phyloP scores from a whole-genome alignment of 2,797 vertebrate species.

The Orientallactaga sibirica region DNA sequence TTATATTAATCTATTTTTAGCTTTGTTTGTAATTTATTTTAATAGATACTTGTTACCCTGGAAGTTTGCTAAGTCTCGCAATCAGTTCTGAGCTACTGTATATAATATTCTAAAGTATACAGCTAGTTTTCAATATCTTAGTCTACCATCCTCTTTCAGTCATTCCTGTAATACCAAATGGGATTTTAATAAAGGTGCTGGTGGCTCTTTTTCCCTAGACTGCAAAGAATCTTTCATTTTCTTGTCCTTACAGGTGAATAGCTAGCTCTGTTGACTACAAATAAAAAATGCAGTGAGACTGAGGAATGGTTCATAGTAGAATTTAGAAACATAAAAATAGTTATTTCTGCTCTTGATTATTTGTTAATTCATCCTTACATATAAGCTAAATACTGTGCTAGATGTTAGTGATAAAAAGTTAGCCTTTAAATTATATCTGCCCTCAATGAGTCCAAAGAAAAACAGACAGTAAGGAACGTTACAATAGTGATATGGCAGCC shows the following conservation, averaged over 20 bases:
- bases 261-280: not conserved
- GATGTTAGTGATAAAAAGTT: slow-evolving; percentile 6
- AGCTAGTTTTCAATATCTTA: not conserved
- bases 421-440: not conserved
- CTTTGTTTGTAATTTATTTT: slow-evolving; percentile 42
- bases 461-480: not conserved
- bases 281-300: not conserved
- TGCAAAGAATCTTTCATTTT: not conserved
- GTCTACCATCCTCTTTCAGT: not conserved
- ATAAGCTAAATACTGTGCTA: not conserved
- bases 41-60: not conserved
- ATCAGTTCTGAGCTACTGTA: not conserved
- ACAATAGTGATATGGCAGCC: not conserved
- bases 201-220: not conserved
- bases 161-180: not conserved
- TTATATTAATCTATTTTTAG: slow-evolving; percentile 12
- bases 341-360: not conserved
- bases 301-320: not conserved
- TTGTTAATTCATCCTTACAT: not conserved
- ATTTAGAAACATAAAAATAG: not conserved
- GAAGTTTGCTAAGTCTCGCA: not conserved
- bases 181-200: not conserved
- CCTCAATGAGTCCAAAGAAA: not conserved
- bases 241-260: too few relatives aligned
- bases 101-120: not conserved